Evolutionary conservation across 2,888 invertebrate genomes (phyloP).

Genomic region (Melitaea athalia): DNA sequence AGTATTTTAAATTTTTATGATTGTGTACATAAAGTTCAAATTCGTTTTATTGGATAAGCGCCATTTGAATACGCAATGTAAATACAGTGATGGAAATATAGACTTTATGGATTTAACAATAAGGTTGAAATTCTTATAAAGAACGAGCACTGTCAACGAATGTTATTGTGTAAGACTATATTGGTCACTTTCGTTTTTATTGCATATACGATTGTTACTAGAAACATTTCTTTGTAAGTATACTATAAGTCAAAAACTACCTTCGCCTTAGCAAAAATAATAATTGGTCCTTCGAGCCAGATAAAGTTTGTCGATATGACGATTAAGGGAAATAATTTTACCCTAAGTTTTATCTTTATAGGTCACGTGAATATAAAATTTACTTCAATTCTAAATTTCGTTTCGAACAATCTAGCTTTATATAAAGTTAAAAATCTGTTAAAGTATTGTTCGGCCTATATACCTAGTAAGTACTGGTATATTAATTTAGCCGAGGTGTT

Average conservation of each 20-base stretch:
- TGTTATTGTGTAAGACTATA: constrained; percentile 40
- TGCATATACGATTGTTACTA: constrained; percentile 23
- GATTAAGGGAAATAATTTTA: too few relatives aligned
- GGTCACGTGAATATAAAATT: too few relatives aligned
- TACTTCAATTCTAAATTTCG: too few relatives aligned
- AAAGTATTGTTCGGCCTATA: too few relatives aligned
- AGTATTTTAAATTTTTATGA: constrained; percentile 1
- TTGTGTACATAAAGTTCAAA: constrained; percentile 2
- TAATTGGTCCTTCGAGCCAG: too few relatives aligned
- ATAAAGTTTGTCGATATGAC: too few relatives aligned
- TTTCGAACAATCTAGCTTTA: too few relatives aligned
- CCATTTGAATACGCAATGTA: background rate
- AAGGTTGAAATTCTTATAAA: background rate
- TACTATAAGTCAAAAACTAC: background rate
- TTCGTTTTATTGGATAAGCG: background rate
- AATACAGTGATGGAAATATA: background rate
- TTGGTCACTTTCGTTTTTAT: constrained; percentile 44
- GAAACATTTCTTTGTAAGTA: background rate
- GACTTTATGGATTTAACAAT: background rate
- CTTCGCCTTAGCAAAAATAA: too few relatives aligned
- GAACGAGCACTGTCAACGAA: constrained; percentile 10
- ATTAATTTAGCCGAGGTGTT: too few relatives aligned
- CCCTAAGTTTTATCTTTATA: too few relatives aligned
- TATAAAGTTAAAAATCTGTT: too few relatives aligned
- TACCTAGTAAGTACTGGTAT: too few relatives aligned